Base-by-base conservation (phyloP, 2,888 invertebrate genomes). In the Lasiommata megera region DNA sequence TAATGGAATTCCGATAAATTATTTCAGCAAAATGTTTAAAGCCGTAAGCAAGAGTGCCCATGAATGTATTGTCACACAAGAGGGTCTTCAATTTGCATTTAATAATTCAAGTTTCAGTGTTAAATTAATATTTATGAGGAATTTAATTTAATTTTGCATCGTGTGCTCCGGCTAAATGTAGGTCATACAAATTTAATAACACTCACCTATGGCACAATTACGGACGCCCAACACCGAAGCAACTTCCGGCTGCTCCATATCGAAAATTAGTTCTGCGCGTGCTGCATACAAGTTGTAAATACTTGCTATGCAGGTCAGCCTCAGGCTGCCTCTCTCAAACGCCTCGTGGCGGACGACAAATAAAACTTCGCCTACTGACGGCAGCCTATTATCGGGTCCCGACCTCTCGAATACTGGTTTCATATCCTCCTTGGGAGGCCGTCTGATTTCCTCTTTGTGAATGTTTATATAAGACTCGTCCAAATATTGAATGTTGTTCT, bases 231-330 rank as follows among this genome's bases (percentile, higher is more conserved):
- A 85, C 70, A 95, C 95, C 57, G 95, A 94, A 61, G 95, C 95
- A 70, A 95, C 93, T 80, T 94, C 92, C 60, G 95, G 95, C 72
- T 93, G 93, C 80, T 95, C 95, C 86, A 95, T 95, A 79, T 94
- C 94, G 72, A 95, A 89, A 69, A 93, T 86, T 64, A 93, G 85
- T 77, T 93, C 94, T 54, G 92, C 91, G 66, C 93, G 89, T 67
- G 92, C 91, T 66, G 92, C 91, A 80, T 95, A 94, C 69, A 94
- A 86, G 78, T 93, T 93, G 87, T 94, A 94, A 79, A 95, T 89
- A 69, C 92, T 93, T 56, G 94, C 94, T 71, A 93, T 92, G 80
- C 95, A 95, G 69, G 93, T 92, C 66, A 95, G 86, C 62, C 92
- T 92, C 59, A 94, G 89, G 72, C 92, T 93, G 63, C 94, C 93